Base-by-base conservation (phyloP, 2,888 invertebrate genomes). In the Drosophila quasianomalipes region DNA sequence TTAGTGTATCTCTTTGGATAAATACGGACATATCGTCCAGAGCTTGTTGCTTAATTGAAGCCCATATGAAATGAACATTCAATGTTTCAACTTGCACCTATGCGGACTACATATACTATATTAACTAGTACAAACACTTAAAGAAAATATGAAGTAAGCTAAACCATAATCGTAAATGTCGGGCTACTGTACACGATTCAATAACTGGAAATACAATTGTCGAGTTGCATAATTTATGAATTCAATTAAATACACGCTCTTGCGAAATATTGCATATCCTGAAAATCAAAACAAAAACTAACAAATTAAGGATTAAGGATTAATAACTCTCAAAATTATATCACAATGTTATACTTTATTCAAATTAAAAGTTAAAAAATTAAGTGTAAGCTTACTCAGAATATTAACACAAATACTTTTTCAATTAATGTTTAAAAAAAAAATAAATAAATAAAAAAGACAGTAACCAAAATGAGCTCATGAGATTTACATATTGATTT, bases 161-260 rank as follows among this genome's bases (percentile, higher is more conserved):
- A 41, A 16, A 31, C 12, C 33, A 31, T 41, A 26, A 33, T 64
- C 41, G 61, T 37, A 51, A 30, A 66, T 64, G 89, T 90, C 84
- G 90, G 86, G 90, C 89, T 85, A 85, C 81, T 85, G 74, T 77
- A 70, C 70, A 74, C 47, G 53, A 57, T 53, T 26, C 26, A 49
- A 33, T 49, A 71, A 58, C 58, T 44, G 39, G 62, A 53, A 28
- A 55, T n/a, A 70, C 61, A 59, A 68, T 74, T 82, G 64, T 67
- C 68, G 81, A 86, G 85, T 89, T 90, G 85, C 85, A 89, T 85
- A 85, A 86, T 86, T 84, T 64, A 54, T 60, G 65, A 64, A 61
- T 74, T 60, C 61, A 67, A 35, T 39, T 6, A 58, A 44, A 39
- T 37, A 61, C 30, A 60, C 49, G 14, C 22, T 31, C 22, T 26